phyloP scores from a whole-genome alignment of 1,140 invertebrate genomes.

The Achroia grisella region DNA sequence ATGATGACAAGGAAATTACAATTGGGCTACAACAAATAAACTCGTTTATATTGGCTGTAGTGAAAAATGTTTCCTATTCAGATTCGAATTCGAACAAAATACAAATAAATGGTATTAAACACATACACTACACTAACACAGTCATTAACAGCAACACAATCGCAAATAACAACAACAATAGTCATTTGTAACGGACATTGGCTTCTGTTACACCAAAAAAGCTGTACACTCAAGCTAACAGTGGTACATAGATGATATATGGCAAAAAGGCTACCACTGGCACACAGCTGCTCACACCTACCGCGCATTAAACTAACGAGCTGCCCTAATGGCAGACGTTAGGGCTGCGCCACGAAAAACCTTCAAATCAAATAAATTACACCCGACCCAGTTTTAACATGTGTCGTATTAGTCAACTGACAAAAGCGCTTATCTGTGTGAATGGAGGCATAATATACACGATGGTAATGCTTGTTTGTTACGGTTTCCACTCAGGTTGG shows the following conservation, averaged over 20 bases:
- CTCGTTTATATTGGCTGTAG: too few species aligned
- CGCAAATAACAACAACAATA: constrained; percentile 1
- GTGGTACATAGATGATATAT: constrained; percentile 44
- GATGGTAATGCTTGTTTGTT: background rate
- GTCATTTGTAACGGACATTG: constrained; percentile 13
- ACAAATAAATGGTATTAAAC: too few species aligned
- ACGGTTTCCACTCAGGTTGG: background rate
- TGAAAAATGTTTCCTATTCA: too few species aligned
- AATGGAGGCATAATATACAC: constrained; percentile 15
- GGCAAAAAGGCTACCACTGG: constrained; percentile 34
- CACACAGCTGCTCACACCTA: constrained; percentile 52
- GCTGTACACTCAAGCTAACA: constrained; percentile 29
- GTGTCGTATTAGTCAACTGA: constrained; percentile 33
- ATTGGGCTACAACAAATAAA: too few species aligned
- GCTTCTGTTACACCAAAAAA: constrained; percentile 12
- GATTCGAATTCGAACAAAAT: too few species aligned
- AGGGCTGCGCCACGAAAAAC: constrained; percentile 47
- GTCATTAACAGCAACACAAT: background rate
- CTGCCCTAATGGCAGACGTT: constrained; percentile 54
- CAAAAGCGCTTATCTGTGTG: constrained; percentile 28
- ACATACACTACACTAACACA: too few species aligned
- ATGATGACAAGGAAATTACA: too few species aligned
- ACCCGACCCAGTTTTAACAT: constrained; percentile 31
- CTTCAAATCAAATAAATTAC: constrained; percentile 61
- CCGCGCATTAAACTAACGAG: constrained; percentile 63